Base-by-base conservation (phyloP, 2,113 vertebrate genomes). In the Leptodactylus fuscus region DNA sequence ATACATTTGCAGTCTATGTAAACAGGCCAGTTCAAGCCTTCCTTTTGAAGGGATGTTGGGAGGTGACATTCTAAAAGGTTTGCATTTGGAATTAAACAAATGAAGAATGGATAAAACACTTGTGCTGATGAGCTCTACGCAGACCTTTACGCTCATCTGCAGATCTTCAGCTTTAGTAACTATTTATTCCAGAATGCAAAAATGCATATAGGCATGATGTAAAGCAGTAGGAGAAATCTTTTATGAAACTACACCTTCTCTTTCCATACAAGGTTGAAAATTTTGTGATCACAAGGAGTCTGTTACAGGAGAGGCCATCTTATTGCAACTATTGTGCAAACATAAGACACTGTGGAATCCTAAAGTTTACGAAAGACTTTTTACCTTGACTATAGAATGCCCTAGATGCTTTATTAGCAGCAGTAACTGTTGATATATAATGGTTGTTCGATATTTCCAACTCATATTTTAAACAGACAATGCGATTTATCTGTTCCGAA, bases 1-100 rank as follows among this genome's bases (percentile, higher is more conserved):
- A 93, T 90, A 93, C 93, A 93, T 95, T 96, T 94, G 92, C 92
- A 88, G 91, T 94, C 93, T 95, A 93, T 94, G 95, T 95, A 96
- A 96, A 95, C 95, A 97, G 88, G 85, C 91, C 60, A 36, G 85
- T 69, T 90, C 75, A 90, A 92, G 91, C 89, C 91, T 91, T 89
- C 77, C 90, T 92, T 93, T 90, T 93, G 93, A 94, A 92, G 93
- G 88, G 74, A 80, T 90, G 87, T 88, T 60, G 77, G 90, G 91
- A 94, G 91, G 87, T 93, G 92, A 93, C 91, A 94, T 95, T 91
- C 89, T 78, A 89, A 91, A 93, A 90, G 92, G 92, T 93, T 93
- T 95, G 93, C 89, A 89, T 94, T 94, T 81, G 89, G 94, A 95
- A 93, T 95, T 94, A 94, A 91, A 91, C 85, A 83, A 89, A 81